A percentile compares a stretch with the other conserved stretches of the same genome.
Conservation (phyloP, 1,140 invertebrate species). For the Penaeus japonicus region DNA sequence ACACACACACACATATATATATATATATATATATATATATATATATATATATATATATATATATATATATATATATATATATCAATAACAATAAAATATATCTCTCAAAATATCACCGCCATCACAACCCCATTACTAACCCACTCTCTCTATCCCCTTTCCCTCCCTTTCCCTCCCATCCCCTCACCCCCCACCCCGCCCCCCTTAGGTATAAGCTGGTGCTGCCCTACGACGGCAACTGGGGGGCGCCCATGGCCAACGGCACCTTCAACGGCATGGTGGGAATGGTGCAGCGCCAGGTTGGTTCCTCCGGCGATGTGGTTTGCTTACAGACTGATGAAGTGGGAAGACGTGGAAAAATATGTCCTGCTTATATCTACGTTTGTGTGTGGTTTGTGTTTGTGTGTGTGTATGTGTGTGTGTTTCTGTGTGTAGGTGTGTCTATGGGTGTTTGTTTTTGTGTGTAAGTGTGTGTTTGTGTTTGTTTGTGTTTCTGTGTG, state of each 20-base stretch:
- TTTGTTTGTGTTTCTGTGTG: not conserved
- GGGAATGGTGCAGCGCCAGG: conserved; percentile 62
- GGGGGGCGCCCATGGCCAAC: conserved; percentile 61
- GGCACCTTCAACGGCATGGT: conserved; percentile 65
- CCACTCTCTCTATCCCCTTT: too few relatives aligned
- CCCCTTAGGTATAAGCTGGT: conserved; percentile 60
- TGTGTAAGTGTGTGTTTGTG: not conserved
- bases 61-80: not conserved
- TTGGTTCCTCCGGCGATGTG: conserved; percentile 47
- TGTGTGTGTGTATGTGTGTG: too few relatives aligned
- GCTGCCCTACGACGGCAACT: conserved; percentile 62
- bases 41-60: not conserved
- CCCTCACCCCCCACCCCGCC: not conserved
- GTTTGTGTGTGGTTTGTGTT: too few relatives aligned
- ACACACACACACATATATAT: conserved; percentile 10
- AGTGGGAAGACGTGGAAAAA: too few relatives aligned
- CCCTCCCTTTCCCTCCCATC: not conserved
- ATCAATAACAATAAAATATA: too few relatives aligned
- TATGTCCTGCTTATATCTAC: too few relatives aligned
- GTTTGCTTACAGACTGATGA: too few relatives aligned
- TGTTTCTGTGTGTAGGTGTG: not conserved
- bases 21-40: not conserved
- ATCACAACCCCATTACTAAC: too few relatives aligned
- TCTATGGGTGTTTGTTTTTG: not conserved
- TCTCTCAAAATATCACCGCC: too few relatives aligned